Conservation (phyloP, 1,140 invertebrate species). For the Apis laboriosa region DNA sequence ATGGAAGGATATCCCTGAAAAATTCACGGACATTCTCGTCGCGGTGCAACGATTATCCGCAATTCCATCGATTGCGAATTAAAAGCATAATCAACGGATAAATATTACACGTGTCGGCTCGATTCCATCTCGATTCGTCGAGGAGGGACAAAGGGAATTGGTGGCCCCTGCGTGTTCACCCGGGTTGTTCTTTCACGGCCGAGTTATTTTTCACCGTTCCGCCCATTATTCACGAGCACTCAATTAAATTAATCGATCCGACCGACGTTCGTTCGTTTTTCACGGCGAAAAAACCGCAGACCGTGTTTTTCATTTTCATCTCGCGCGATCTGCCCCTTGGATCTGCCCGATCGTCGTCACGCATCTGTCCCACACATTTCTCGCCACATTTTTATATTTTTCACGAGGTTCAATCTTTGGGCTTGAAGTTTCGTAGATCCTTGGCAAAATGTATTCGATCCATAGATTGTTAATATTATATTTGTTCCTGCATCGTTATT, state of each 20-base stretch:
- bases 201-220: constrained; percentile 28
- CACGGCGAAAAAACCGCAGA: constrained; percentile 7
- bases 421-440: no score
- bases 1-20: neutral
- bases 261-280: neutral
- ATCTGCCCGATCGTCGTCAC: neutral
- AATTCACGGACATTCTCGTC: neutral
- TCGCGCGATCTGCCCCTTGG: constrained; percentile 28
- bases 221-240: constrained; percentile 43
- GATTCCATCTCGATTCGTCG: constrained; percentile 9
- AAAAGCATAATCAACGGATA: constrained; percentile 38
- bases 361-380: constrained; percentile 23
- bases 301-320: constrained; percentile 37
- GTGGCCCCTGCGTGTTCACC: neutral
- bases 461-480: no score
- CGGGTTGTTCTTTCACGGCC: constrained; percentile 13
- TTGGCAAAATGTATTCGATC: no score
- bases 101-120: constrained; percentile 42
- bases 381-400: constrained; percentile 1
- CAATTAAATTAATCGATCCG: constrained; percentile 59
- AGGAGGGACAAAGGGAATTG: neutral
- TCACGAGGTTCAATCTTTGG: no score
- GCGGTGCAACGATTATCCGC: neutral
- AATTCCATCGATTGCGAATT: constrained; percentile 36
- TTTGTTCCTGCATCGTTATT: no score